Conservation (phyloP, 2,888 invertebrate species). For the Toxonevra muliebris region DNA sequence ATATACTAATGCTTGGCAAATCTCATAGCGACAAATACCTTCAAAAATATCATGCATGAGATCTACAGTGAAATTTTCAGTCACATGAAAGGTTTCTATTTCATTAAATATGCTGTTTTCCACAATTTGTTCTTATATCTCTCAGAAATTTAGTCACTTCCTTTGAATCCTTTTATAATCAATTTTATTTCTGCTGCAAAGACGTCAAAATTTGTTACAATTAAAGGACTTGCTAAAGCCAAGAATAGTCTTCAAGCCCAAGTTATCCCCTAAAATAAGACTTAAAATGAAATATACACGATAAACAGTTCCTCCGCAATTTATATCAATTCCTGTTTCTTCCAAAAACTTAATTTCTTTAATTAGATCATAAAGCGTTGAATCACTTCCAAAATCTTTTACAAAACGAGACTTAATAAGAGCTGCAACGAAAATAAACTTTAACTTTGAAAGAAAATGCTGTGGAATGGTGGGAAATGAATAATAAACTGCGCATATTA, state of each 20-base stretch:
- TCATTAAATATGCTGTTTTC: too few species aligned
- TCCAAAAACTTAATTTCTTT: constrained; percentile 9
- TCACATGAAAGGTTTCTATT: too few species aligned
- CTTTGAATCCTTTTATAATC: too few species aligned
- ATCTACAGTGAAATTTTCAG: constrained; percentile 1
- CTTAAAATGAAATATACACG: constrained; percentile 12
- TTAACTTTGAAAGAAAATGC: constrained; percentile 8
- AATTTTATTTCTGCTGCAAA: too few species aligned
- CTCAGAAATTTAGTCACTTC: too few species aligned
- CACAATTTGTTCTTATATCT: too few species aligned
- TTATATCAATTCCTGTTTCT: constrained; percentile 7
- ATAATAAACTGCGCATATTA: constrained; percentile 6
- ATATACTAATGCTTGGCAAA: background rate
- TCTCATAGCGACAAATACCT: background rate
- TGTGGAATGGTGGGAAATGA: constrained; percentile 11
- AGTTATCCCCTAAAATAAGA: constrained; percentile 6
- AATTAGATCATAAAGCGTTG: constrained; percentile 12
- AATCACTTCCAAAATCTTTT: constrained; percentile 13
- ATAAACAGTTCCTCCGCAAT: background rate
- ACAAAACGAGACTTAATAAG: constrained; percentile 2
- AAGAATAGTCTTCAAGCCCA: background rate
- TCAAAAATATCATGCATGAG: background rate
- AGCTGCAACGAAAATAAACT: background rate
- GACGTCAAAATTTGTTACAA: too few species aligned
- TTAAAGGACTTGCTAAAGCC: too few species aligned